Conservation (phyloP, 2,113 vertebrate genomes). For the Callorhinus ursinus region DNA sequence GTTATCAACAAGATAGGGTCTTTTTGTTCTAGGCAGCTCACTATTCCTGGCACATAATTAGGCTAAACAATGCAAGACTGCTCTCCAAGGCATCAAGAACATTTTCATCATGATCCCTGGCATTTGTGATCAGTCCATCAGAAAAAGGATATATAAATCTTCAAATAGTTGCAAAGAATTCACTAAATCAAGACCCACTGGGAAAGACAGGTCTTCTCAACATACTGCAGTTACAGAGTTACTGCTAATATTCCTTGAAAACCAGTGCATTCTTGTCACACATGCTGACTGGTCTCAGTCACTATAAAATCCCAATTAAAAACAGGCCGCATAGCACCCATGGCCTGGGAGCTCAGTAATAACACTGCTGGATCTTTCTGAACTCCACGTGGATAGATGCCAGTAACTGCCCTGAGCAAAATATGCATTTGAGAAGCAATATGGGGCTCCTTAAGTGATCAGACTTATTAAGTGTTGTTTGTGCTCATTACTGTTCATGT, state of each 20-base stretch:
- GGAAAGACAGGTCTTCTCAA: neutral
- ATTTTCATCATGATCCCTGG: accelerated
- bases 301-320: neutral
- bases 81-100: neutral
- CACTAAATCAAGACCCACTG: neutral
- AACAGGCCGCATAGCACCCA: neutral
- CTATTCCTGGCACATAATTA: neutral
- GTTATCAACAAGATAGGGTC: neutral
- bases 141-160: neutral
- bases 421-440: neutral
- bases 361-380: neutral
- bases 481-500: neutral
- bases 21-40: neutral
- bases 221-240: neutral
- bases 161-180: neutral
- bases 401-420: neutral
- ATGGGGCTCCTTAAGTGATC: neutral
- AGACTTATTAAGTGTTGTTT: neutral
- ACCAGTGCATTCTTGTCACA: neutral
- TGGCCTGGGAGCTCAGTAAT: neutral
- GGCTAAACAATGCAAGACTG: neutral
- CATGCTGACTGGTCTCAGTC: neutral
- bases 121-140: neutral
- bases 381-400: neutral
- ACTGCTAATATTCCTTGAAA: neutral